Base-by-base conservation (phyloP, 2,113 vertebrate species). In the Oncorhynchus kisutch region DNA sequence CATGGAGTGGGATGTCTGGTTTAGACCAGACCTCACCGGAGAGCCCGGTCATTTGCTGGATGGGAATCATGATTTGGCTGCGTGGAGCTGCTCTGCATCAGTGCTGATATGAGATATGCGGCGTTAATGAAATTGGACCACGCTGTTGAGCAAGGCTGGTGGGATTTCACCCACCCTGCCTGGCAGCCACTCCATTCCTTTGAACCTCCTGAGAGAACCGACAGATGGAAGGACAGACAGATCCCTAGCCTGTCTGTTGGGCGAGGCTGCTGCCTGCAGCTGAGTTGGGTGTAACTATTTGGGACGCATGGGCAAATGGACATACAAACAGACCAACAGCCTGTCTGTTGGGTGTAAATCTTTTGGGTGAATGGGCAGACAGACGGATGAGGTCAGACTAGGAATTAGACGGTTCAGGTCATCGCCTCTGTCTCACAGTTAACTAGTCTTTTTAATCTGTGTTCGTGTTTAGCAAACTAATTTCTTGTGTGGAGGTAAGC, bases 171-270 rank as follows among this genome's bases (percentile, higher is more conserved):
- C 64, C 64, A 51, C 49, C 4, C 25, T 66, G 59, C 59, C 25
- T 66, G 78, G 25, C 65, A 78, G 51, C 77, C 54, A 76, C 9
- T 85, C 82, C 81, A 83, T 86, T 85, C 74, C 64, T 83, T 62
- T 78, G 71, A 82, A 75, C 45, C 57, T 12, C 67, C 75, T 64
- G 74, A 67, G 74, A 67, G 62, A 12, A 49, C 27, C 39, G 76
- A 80, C 88, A 88, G 82, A 92, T 86, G 86, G 86, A 87, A 34
- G 16, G 25, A 65, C 6, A 24, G 14, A 60, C 85, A 86, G 85
- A 81, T 78, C 80, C 83, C 59, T 80, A 79, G 74, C 85, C 78
- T 86, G 85, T 78, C 84, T 25, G 25, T 25, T 25, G 25, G 25
- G 25, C 25, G 25, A 25, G 25, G 25, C 25, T 25, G 25, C 25